A percentile compares a stretch with the other conserved stretches of the same genome.
Evolutionary conservation across 1,140 invertebrate genomes (phyloP).

Genomic region (Tachypleus tridentatus): DNA sequence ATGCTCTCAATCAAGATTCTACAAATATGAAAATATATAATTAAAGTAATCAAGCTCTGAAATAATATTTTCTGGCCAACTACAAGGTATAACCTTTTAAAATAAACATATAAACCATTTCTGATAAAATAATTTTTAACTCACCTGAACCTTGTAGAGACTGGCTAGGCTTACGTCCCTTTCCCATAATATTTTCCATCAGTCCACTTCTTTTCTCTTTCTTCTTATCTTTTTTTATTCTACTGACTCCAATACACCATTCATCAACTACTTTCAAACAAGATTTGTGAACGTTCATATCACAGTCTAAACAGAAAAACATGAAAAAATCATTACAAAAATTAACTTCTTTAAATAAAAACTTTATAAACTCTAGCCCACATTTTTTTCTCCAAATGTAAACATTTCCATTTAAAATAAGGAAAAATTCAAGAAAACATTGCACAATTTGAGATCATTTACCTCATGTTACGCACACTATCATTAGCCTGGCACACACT

Average conservation of each 20-base stretch:
- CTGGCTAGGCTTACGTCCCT: constrained; percentile 22
- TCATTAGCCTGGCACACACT: no score
- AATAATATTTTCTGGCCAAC: no score
- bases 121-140: neutral
- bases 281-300: constrained; percentile 70
- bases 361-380: neutral
- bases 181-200: constrained; percentile 29
- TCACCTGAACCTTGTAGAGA: constrained; percentile 18
- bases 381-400: neutral
- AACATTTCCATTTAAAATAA: neutral
- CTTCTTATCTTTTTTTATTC: constrained; percentile 43
- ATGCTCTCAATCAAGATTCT: no score
- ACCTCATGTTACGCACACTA: no score
- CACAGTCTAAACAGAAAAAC: constrained; percentile 55
- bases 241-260: constrained; percentile 62
- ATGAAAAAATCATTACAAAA: neutral
- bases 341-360: no score
- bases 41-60: no score
- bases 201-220: constrained; percentile 29
- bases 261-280: constrained; percentile 74
- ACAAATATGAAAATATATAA: no score
- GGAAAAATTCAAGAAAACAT: constrained; percentile 2
- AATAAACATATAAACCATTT: no score
- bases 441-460: no score
- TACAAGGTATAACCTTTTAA: no score